Evolutionary conservation across 2,113 vertebrate genomes (phyloP), one percentile per base, ranked within the genome.

Genomic region (Ciconia boyciana): DNA sequence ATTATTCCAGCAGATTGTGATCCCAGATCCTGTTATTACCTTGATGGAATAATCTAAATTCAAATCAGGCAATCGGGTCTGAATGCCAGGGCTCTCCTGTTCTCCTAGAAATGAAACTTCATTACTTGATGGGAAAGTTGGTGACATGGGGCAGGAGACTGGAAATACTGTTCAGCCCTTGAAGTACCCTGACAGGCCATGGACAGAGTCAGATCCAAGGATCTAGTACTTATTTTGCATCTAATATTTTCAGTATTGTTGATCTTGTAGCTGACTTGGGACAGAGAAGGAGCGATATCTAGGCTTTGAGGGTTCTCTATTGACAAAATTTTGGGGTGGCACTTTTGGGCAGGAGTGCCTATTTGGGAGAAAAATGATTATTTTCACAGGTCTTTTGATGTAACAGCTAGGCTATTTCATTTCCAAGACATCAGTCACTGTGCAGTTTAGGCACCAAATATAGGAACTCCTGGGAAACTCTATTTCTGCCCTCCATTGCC

Each of bases 1-100:
- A 90, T 94, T 96, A 96, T 93, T 95, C 97, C 96, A 92, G 65
- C 51, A 95, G 80, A 92, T 16, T 89, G 74, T 61, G 77, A 94
- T 91, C 77, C 62, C 24, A 90, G 85, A 70, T 91, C 82, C 94
- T 88, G 54, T 93, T 94, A 93, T 89, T 94, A 77, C 46, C n/a
- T 86, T 88, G 81, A 84, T 75, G 65, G 68, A 95, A 90, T 96
- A 83, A 95, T 89, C 34, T 91, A 69, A 95, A 97, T 93, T 96
- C 90, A 94, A 88, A 86, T 90, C 84, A 93, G 55, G 29, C 62
- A 93, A 43, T 71, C 54, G 25, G 36, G 16, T 76, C 78, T 89
- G 81, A 89, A 82, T 55, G 44, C 51, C 78, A 86, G 69, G n/a
- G 51, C 17, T 39, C 16, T 65, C 28, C 41, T 3, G 2, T 68